Base-by-base conservation (phyloP, 2,113 vertebrate species). In the Narcine bancroftii region DNA sequence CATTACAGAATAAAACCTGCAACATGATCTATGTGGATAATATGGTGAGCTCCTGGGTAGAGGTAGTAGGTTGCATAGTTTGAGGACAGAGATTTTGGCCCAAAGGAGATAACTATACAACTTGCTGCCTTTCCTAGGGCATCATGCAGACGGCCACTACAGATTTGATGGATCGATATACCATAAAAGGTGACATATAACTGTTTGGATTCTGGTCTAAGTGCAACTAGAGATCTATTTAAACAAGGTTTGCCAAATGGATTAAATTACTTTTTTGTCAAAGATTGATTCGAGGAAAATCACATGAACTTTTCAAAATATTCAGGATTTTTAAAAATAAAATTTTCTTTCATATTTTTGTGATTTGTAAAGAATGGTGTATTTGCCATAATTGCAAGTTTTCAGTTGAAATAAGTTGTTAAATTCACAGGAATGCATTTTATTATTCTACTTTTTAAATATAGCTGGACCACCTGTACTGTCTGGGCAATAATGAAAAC, bases 1-100 rank as follows among this genome's bases (percentile, higher is more conserved):
- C 65, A 69, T 91, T 29, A 69, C 89, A 66, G 89, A 47, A 45
- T 69, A 63, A 87, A 15, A 66, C 4, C 26, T 39, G 19, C 39
- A 69, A 42, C 15, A 29, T 91, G 63, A 66, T 89, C n/a, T 42
- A 17, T 91, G 39, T 66, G 89, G 60, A 69, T 33, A 94, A 95
- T 93, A 89, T 85, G 1, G 66, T 94, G 96, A 95, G 96, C 94
- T 96, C 95, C 96, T 97, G 95, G 96, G 96, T 96, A 97, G 96
- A 97, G 96, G 96, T 96, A 97, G 96, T 96, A 96, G 96, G 96
- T 97, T 97, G 96, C 96, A 96, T 97, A 97, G 96, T 96, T 97
- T 96, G 96, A 96, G 96, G 96, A 96, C 96, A 97, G 96, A 94
- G 95, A 96, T 97, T 97, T 97, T 97, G 96, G 95, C 95, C 96